Conservation (phyloP, 2,113 vertebrate genomes). For the Antigone vipio region DNA sequence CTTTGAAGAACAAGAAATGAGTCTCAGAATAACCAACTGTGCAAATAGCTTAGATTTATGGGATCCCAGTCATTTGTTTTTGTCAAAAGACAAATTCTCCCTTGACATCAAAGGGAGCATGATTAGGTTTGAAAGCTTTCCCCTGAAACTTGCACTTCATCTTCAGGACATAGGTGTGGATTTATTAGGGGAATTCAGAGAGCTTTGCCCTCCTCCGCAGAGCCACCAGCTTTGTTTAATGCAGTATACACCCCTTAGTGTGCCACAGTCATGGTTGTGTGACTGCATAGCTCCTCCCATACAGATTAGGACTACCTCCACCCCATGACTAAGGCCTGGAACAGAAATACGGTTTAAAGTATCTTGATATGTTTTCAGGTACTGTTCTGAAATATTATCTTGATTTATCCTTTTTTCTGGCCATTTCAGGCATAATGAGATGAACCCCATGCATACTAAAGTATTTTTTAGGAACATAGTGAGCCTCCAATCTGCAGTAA, state of each 20-base stretch:
- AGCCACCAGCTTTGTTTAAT: background rate
- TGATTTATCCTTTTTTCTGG: background rate
- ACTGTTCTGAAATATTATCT: background rate
- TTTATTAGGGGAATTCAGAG: background rate
- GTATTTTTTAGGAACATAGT: background rate
- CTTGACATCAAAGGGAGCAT: background rate
- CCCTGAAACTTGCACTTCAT: background rate
- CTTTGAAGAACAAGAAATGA: background rate
- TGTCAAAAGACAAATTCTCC: background rate
- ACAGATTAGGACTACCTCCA: background rate
- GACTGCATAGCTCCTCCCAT: background rate
- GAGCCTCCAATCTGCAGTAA: background rate
- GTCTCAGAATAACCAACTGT: background rate
- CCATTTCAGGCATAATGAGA: background rate
- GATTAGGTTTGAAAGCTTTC: background rate
- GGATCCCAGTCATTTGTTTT: background rate
- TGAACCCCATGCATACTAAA: background rate
- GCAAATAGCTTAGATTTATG: background rate
- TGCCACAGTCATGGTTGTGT: background rate
- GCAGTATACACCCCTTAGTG: background rate
- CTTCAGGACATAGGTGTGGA: background rate
- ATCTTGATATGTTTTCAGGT: background rate
- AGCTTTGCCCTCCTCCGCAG: background rate
- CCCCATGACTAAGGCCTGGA: constrained; percentile 19
- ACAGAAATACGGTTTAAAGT: background rate